These are phyloP conservation scores for Vireo altiloquus DNA, from an alignment of 2,113 vertebrate species.

Conservation along the genomic window DNA sequence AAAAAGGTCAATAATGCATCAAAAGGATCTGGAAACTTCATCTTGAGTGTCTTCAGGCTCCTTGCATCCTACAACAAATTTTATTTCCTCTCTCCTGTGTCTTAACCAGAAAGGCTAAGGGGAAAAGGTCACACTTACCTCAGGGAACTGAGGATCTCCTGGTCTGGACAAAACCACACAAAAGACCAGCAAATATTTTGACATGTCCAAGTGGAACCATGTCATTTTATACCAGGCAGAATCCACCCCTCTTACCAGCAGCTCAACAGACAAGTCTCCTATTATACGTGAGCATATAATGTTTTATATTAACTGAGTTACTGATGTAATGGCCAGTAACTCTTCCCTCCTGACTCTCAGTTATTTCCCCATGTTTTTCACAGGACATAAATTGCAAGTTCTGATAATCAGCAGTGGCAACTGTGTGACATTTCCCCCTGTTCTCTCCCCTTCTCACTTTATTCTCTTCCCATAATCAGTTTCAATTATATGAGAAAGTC, in stretches of 20 bases:
- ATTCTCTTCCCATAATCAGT: not conserved
- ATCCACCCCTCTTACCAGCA: not conserved
- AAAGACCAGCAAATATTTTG: not conserved
- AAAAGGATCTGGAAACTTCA: not conserved
- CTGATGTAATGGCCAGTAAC: constrained; percentile 11
- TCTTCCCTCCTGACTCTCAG: not conserved
- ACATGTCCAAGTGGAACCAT: not conserved
- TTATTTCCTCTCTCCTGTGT: not conserved
- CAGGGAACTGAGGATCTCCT: not conserved
- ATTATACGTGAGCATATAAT: not conserved
- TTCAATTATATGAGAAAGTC: not conserved
- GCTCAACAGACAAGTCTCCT: not conserved
- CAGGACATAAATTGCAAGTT: not conserved
- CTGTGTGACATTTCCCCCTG: fast-evolving
- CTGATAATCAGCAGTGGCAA: not conserved
- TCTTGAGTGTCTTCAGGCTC: not conserved
- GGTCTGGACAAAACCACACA: not conserved
- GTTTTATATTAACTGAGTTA: not conserved
- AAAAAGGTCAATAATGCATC: not conserved
- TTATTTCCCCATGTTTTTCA: not conserved
- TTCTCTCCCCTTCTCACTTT: not conserved
- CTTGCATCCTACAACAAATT: not conserved
- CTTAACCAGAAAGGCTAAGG: not conserved
- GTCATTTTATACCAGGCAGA: not conserved
- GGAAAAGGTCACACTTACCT: not conserved